Evolutionary conservation across 1,140 invertebrate genomes (phyloP), one percentile per base, ranked within the genome.

Genomic region (Cataglyphis hispanica): DNA sequence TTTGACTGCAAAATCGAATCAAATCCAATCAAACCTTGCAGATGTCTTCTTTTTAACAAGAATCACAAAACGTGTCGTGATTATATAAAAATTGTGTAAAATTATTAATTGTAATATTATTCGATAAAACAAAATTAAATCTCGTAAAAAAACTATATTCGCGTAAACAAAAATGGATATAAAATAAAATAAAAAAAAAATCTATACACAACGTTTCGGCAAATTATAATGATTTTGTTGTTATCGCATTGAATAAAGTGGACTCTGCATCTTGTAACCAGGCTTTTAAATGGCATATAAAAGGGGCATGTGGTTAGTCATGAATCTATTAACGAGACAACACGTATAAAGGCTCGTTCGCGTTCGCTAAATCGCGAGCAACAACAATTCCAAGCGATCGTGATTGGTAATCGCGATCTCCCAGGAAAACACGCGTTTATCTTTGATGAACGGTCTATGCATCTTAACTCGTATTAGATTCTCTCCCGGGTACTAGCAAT

Each of bases 1-100:
- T 80, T 67, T 67, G 43, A 80, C 27, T 80, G 63, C 46, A 46
- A 69, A 80, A 69, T 80, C 64, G 46, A 56, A 69, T 80, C 77
- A 69, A 69, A 69, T 80, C 46, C 50, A 69, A 69, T 80, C 77
- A 80, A 80, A 69, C 22, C 22, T 16, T 25, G 34, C 46, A 56
- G 22, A 31, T 67, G 37, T n/a, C 19, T 13, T 11, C 27, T 80
- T 80, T 80, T 69, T 56, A 25, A 80, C 50, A 80, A 80, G 46
- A 56, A 69, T 69, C 50, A 34, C 50, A 50, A 69, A 80, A 80
- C 22, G 63, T 53, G 46, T 69, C 34, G 64, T 11, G 43, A 7
- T 69, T 69, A 56, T 66, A 69, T 19, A 46, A 3, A 25, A 25
- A 53, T n/a, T n/a, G n/a, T n/a, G n/a, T n/a, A n/a, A n/a, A n/a